Base-by-base conservation (phyloP, 2,797 vertebrate genomes). In the Caiman crocodilus region DNA sequence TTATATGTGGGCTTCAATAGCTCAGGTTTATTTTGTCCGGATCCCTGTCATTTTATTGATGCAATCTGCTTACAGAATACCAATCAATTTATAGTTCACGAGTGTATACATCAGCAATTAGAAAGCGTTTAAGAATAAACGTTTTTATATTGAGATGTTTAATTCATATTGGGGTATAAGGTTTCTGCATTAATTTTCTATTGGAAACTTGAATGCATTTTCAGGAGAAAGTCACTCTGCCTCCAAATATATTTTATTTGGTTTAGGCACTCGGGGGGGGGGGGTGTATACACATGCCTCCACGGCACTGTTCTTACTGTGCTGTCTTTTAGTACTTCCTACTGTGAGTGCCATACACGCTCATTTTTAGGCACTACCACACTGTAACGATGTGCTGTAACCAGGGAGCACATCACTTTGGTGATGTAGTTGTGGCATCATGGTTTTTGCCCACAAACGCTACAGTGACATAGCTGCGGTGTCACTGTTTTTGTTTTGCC, bases 21-120 rank as follows among this genome's bases (percentile, higher is more conserved):
- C 20, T 25, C 26, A 30, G 56, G 60, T 94, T 85, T 94, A 63
- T 56, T 73, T 73, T 35, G 35, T 26, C 32, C 23, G 75, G 74
- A 84, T 79, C 5, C 8, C 4, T 28, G 2, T n/a, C 13, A 84
- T 35, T 84, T 57, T 89, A 71, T 61, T 87, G 80, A 79, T 56
- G 9, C 60, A 55, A 21, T 30, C 61, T 55, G 3, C 1, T 61
- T 85, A 79, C 61, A 1, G 82, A 82, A 78, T 82, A 79, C 69
- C 90, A 80, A 89, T 61, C 65, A 90, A 32, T 50, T 2, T 30
- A 0, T 65, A 2, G 0, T 81, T 84, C 50, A 87, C 82, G 88
- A 88, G 25, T 76, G 12, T 11, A 71, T 15, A 5, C 8, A 86
- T 1, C 65, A 35, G 12, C 56, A 87, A 63, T 12, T 35, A 17